phyloP scores from a whole-genome alignment of 2,888 invertebrate genomes.

The Meghimatium bilineatum region DNA sequence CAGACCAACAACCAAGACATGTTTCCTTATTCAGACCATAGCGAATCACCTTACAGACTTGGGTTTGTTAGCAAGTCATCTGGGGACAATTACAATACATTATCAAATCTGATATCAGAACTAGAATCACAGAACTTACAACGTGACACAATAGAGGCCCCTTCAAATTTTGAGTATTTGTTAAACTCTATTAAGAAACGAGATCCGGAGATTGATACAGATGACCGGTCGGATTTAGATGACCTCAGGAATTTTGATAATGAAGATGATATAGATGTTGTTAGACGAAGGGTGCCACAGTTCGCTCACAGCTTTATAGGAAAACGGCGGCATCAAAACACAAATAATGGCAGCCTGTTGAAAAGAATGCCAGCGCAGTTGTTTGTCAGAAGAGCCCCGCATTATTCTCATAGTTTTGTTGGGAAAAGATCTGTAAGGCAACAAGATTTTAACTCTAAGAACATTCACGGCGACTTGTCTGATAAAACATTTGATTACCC shows the following conservation, averaged over 20 bases:
- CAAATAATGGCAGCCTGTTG: neutral
- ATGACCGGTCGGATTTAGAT: neutral
- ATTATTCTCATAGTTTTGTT: slow-evolving; percentile 45
- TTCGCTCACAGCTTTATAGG: slow-evolving; percentile 14
- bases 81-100: neutral
- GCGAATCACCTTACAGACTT: neutral
- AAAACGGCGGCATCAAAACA: neutral
- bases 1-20: neutral
- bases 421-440: slow-evolving; percentile 39
- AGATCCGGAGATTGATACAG: neutral
- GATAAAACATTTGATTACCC: neutral
- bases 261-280: neutral
- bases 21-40: neutral
- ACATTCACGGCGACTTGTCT: neutral
- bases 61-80: neutral
- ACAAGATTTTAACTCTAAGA: neutral
- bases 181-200: slow-evolving; percentile 47
- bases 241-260: neutral
- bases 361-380: neutral
- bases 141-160: neutral
- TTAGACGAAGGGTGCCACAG: neutral
- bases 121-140: neutral
- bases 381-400: slow-evolving; percentile 19
- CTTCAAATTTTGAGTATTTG: neutral
- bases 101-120: neutral